phyloP scores from a whole-genome alignment of 2,888 invertebrate species.

The Drosophila seclusa region DNA sequence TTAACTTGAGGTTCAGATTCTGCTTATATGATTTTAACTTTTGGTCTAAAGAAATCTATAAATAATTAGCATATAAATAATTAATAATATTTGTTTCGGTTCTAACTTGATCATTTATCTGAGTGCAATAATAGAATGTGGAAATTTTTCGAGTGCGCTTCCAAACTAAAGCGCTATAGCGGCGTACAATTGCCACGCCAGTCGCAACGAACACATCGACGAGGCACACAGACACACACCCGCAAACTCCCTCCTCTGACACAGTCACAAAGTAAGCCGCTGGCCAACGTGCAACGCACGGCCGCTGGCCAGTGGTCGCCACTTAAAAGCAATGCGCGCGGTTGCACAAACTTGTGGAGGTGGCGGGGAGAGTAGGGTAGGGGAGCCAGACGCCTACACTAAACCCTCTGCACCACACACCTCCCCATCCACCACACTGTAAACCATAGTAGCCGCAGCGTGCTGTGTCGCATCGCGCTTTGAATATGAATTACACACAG shows the following conservation, averaged over 20 bases:
- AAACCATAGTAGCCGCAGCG: constrained; percentile 35
- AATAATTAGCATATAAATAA: too few relatives aligned
- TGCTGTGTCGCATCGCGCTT: constrained; percentile 62
- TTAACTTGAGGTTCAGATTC: not conserved
- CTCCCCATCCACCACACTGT: not conserved
- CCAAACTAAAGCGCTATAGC: constrained; percentile 38
- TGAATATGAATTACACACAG: constrained; percentile 76
- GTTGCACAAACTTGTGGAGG: constrained; percentile 17
- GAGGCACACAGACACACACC: constrained; percentile 4
- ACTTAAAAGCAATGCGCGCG: constrained; percentile 68
- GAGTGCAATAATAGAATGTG: constrained; percentile 14
- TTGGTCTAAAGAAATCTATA: not conserved
- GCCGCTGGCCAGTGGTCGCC: constrained; percentile 57
- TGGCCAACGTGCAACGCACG: constrained; percentile 43
- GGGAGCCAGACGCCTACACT: constrained; percentile 33
- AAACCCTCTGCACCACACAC: constrained; percentile 5
- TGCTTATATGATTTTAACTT: not conserved
- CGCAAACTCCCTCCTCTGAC: not conserved
- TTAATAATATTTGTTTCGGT: not conserved
- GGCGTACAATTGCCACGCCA: constrained; percentile 40
- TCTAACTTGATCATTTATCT: constrained; percentile 11
- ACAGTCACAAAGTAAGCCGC: constrained; percentile 18
- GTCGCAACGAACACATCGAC: constrained; percentile 21
- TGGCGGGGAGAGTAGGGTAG: not conserved
- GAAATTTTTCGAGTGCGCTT: constrained; percentile 26